Base-by-base conservation (phyloP, 2,888 invertebrate species). In the Nephrotoma appendiculata region DNA sequence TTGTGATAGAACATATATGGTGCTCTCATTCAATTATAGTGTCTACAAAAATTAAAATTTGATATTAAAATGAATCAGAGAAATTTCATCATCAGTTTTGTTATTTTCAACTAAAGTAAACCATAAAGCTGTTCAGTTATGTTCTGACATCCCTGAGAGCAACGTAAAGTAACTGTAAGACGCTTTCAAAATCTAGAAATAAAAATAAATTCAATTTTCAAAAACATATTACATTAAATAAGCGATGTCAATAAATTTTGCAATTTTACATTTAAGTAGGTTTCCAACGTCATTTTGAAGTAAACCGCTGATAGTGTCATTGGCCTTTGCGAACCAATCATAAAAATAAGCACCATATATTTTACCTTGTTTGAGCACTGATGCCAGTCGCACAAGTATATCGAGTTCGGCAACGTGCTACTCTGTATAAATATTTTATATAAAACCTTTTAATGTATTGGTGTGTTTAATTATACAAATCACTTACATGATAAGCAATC, bases 321-420 rank as follows among this genome's bases (percentile, higher is more conserved):
- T 44, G 86, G 86, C 57, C 44, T 86, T 57, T 71, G 15, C 9
- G 86, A n/a, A 41, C 86, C 52, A 45, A 41, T 45, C 57, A 87
- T 87, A 84, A 87, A 87, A 42, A 87, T 83, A 11, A 86, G 19
- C 19, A 86, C 5, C 9, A 45, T 19, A 84, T 86, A 83, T 11
- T 86, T 41, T 6, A 86, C 84, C 5, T 84, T 41, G 9, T 42
- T 45, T 52, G 87, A 86, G 43, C 83, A 45, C 19, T 86, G 19
- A 12, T 87, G 87, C 87, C 87, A 87, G 4, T 52, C 41, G 42
- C 57, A 83, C 5, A n/a, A 11, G 15, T 87, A 87, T 57, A 86
- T 41, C 11, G 86, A 87, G 48, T 42, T 31, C 57, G 86, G 41
- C 83, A 87, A 52, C 3, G 43, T 83, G 48, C 71, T 42, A n/a